A percentile compares a stretch with the other conserved stretches of the same genome.
phyloP scores from a whole-genome alignment of 2,113 vertebrate species.

The Dolichallabes microphthalmus region DNA sequence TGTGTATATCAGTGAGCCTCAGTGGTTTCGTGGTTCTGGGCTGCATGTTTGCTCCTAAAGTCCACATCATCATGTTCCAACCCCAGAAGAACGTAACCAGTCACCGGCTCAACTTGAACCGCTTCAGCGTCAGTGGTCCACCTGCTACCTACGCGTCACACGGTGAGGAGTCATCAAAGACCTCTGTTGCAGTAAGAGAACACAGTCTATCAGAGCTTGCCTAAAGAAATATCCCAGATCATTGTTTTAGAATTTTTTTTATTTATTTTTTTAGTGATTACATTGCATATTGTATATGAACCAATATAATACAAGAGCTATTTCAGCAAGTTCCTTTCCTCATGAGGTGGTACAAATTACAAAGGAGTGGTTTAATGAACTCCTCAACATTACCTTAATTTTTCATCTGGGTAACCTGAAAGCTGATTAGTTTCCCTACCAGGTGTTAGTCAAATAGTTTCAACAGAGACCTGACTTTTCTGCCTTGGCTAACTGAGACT shows the following conservation, averaged over 20 bases:
- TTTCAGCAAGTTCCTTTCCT: background rate
- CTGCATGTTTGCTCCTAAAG: constrained; percentile 96
- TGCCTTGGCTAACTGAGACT: background rate
- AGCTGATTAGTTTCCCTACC: background rate
- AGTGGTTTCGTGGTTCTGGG: constrained; percentile 97
- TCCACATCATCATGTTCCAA: constrained; percentile 97
- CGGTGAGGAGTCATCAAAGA: constrained; percentile 73
- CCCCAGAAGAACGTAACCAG: constrained; percentile 98
- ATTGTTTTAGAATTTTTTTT: background rate
- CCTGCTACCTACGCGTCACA: constrained; percentile 87
- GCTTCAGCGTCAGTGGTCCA: constrained; percentile 93
- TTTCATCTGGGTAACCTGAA: constrained; percentile 14
- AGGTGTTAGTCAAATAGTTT: constrained; percentile 1
- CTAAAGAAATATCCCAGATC: constrained; percentile 4
- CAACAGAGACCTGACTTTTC: background rate
- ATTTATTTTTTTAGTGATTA: background rate
- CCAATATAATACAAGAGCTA: constrained; percentile 2
- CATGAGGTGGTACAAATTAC: constrained; percentile 4
- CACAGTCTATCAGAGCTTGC: background rate
- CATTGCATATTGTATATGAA: constrained; percentile 2
- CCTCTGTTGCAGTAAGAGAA: constrained; percentile 12
- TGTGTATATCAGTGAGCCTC: constrained; percentile 98
- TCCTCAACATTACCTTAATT: constrained; percentile 15
- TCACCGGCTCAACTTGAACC: constrained; percentile 92
- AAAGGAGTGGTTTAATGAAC: background rate